Conservation (phyloP, 92 coral and sea anemone genomes). For the Parazoanthus darwini region DNA sequence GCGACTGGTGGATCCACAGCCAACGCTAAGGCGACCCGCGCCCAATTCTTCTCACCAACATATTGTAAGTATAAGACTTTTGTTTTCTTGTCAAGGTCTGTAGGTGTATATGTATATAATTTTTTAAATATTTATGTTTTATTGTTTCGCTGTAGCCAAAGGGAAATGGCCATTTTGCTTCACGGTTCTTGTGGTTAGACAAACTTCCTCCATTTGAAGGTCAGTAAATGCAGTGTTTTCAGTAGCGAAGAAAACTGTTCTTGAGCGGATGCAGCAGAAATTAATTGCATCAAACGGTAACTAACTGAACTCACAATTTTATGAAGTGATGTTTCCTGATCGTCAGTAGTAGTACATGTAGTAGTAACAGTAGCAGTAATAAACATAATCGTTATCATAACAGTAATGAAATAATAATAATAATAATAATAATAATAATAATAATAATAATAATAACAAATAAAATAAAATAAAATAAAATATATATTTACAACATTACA, state of each 20-base stretch:
- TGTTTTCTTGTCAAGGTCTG: no score
- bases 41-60: constrained; percentile 62
- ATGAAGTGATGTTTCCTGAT: no score
- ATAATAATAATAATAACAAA: no score
- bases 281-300: no score
- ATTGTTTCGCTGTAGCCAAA: constrained; percentile 65
- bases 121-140: background rate
- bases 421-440: no score
- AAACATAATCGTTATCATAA: no score
- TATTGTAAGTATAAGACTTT: constrained; percentile 46
- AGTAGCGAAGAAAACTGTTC: background rate
- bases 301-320: no score
- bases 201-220: constrained; percentile 84
- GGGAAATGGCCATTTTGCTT: constrained; percentile 85
- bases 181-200: constrained; percentile 80
- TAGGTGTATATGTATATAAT: background rate
- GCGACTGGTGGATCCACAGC: constrained; percentile 36
- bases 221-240: constrained; percentile 30
- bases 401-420: no score
- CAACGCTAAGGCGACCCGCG: constrained; percentile 32
- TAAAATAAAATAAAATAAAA: no score
- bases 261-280: background rate
- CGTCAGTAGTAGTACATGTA: no score
- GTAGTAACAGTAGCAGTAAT: background rate
- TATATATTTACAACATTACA: no score